Evolutionary conservation across 2,888 invertebrate genomes (phyloP), one percentile per base, ranked within the genome.

Genomic region (Glomeris marginata): DNA sequence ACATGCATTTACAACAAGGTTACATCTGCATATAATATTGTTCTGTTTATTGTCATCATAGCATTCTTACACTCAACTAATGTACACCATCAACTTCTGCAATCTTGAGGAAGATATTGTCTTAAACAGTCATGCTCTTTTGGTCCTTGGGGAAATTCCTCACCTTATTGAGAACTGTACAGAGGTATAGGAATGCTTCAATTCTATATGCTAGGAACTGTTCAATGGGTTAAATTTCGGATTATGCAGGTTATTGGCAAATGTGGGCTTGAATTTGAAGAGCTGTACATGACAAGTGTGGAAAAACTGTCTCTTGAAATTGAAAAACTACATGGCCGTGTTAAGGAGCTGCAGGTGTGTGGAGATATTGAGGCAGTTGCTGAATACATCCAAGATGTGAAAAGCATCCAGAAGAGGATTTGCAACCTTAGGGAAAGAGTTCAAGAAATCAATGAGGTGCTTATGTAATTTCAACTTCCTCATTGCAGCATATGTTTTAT

Each of bases 241-340:
- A 15, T 13, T 44, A n/a, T 44, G 15, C 2, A 71, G 70, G 72
- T 80, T 58, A 84, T 81, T 63, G 91, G 92, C 69, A 74, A 79
- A 18, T 78, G 77, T 51, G 90, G 88, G 69, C 80, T 77, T 55
- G 78, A 84, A 57, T 81, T 90, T 66, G 92, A 94, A 69, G 88
- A 88, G 61, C 72, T 75, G 54, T 67, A 92, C 50, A 74, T 77
- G 56, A 72, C 72, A 45, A 78, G 77, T 56, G 78, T 83, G 8
- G 76, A 76, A 51, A 75, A 74, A 58, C 72, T 92, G 16, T 81
- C 81, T 60, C 69, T 72, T 42, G 79, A 82, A 60, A 75, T 90
- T 21, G 68, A 74, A 50, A 78, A 80, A 53, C 74, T 90, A 63
- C 72, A 78, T 45, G 81, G 86, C 8, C 78, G 80, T 59, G 73